These are phyloP conservation scores for Bombus turneri DNA, from an alignment of 1,140 invertebrate species.

Conservation along the genomic window DNA sequence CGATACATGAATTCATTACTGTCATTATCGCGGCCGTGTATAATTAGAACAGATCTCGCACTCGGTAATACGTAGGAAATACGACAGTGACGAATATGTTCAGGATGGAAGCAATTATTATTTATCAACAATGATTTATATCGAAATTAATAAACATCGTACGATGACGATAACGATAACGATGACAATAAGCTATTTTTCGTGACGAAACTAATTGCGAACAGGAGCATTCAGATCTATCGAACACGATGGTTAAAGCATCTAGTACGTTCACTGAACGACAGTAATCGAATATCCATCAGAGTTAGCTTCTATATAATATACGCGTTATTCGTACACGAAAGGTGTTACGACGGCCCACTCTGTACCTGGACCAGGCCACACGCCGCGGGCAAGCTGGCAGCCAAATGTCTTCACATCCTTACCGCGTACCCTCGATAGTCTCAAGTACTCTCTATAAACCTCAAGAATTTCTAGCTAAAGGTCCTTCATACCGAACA, in stretches of 20 bases:
- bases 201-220: background rate
- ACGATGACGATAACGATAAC: background rate
- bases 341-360: no score
- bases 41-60: background rate
- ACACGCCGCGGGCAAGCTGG: no score
- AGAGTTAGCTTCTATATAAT: background rate
- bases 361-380: no score
- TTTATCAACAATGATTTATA: background rate
- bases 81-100: background rate
- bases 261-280: background rate
- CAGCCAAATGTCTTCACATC: no score
- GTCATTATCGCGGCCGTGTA: background rate
- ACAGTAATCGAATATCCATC: background rate
- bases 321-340: background rate
- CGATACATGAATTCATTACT: background rate
- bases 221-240: background rate
- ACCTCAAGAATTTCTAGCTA: no score
- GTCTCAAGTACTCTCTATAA: no score
- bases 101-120: background rate
- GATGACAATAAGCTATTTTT: background rate
- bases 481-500: no score
- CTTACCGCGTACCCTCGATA: no score
- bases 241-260: background rate
- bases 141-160: background rate
- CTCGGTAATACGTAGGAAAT: background rate